phyloP scores from a whole-genome alignment of 1,140 invertebrate species.

The Amphibalanus amphitrite region DNA sequence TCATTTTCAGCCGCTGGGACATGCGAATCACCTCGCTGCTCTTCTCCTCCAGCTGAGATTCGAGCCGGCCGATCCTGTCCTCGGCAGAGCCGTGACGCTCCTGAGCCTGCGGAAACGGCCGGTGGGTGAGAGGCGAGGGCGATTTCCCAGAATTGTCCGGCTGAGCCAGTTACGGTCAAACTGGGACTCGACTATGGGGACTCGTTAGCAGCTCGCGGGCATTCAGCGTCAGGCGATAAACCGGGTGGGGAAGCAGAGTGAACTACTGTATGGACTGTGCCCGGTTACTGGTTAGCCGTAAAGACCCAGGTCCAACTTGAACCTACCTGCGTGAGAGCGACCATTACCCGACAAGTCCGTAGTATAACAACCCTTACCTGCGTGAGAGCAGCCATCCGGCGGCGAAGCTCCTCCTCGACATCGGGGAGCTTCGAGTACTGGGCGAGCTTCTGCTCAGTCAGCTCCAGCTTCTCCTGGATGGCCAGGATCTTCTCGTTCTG shows the following conservation, averaged over 20 bases:
- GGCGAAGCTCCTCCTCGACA: constrained; percentile 91
- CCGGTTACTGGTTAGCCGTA: too few relatives aligned
- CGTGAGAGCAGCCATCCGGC: constrained; percentile 86
- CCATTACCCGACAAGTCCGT: too few relatives aligned
- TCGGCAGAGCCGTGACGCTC: constrained; percentile 91
- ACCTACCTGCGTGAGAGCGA: too few relatives aligned
- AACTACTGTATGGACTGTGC: too few relatives aligned
- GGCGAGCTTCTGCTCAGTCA: constrained; percentile 84
- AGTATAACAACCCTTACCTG: constrained; percentile 40
- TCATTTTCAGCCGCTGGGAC: constrained; percentile 95
- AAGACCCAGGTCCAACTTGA: too few relatives aligned
- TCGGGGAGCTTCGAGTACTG: constrained; percentile 89
- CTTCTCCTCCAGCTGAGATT: constrained; percentile 87
- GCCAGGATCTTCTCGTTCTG: constrained; percentile 92
- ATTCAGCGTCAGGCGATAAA: background rate
- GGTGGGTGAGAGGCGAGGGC: too few relatives aligned
- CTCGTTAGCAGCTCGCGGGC: too few relatives aligned
- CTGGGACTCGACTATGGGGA: too few relatives aligned
- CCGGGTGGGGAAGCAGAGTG: too few relatives aligned
- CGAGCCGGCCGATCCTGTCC: constrained; percentile 80
- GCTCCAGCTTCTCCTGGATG: constrained; percentile 87
- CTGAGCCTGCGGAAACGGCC: constrained; percentile 47
- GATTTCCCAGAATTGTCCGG: too few relatives aligned
- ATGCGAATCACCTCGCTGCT: constrained; percentile 80
- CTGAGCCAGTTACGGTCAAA: too few relatives aligned